Evolutionary conservation across 2,113 vertebrate species (phyloP).

Genomic region (Anas platyrhynchos): DNA sequence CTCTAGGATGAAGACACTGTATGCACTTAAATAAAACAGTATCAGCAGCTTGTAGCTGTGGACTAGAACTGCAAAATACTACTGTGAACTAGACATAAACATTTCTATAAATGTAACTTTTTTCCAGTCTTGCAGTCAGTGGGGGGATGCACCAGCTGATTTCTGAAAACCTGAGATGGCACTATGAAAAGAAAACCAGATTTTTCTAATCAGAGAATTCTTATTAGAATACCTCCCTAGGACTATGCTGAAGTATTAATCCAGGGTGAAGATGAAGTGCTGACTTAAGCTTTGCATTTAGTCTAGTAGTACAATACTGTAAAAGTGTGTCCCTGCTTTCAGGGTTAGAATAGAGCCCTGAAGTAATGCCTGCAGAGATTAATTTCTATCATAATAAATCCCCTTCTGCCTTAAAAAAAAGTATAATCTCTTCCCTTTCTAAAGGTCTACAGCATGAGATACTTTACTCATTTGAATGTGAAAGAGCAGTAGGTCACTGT

Average conservation of each 20-base stretch:
- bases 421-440: constrained; percentile 20
- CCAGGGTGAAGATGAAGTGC: constrained; percentile 14
- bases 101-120: not conserved
- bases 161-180: not conserved
- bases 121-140: not conserved
- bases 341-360: not conserved
- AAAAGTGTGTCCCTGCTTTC: not conserved
- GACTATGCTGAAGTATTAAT: constrained; percentile 8
- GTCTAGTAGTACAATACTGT: not conserved
- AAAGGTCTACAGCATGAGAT: not conserved
- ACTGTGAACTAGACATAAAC: fast-evolving
- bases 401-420: constrained; percentile 37
- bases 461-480: constrained; percentile 42
- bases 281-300: constrained; percentile 22
- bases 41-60: not conserved
- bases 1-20: not conserved
- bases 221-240: not conserved
- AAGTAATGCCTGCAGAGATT: constrained; percentile 34
- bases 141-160: not conserved
- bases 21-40: not conserved
- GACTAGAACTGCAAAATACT: not conserved
- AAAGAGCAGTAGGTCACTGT: constrained; percentile 29
- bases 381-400: constrained; percentile 45
- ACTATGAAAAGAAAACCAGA: not conserved
- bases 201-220: constrained; percentile 14